phyloP scores from a whole-genome alignment of 1,140 invertebrate genomes.

The Philopotamus ludificatus region DNA sequence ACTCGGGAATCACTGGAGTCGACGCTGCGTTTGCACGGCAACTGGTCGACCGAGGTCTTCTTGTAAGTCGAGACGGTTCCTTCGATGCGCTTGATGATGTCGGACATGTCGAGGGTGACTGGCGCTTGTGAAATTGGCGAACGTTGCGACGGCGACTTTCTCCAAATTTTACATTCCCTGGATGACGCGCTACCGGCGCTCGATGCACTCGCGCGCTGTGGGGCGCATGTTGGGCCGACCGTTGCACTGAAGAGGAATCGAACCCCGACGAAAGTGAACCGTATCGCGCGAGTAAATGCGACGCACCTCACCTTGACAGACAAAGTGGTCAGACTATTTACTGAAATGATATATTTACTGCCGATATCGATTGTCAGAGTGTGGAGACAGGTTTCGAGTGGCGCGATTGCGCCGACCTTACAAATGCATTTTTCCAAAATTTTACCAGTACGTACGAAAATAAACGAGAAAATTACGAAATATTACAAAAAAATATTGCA shows the following conservation, averaged over 20 bases:
- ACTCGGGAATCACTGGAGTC: neutral
- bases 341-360: constrained; percentile 32
- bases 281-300: neutral
- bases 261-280: too few relatives aligned
- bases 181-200: too few relatives aligned
- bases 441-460: too few relatives aligned
- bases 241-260: neutral
- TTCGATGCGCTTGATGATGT: neutral
- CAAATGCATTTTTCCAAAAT: constrained; percentile 23
- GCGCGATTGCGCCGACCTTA: constrained; percentile 37
- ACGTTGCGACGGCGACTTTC: neutral
- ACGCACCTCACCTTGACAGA: constrained; percentile 13
- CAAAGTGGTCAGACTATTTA: constrained; percentile 26
- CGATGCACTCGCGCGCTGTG: too few relatives aligned
- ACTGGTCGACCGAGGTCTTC: constrained; percentile 9
- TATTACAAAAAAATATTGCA: too few relatives aligned
- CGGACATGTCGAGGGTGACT: constrained; percentile 27
- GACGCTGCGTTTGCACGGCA: constrained; percentile 5
- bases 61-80: neutral
- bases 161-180: too few relatives aligned
- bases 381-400: constrained; percentile 34
- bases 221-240: too few relatives aligned
- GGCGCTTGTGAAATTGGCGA: neutral
- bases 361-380: constrained; percentile 28
- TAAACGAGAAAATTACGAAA: too few relatives aligned